Conservation (phyloP, 2,888 invertebrate genomes). For the Mechanitis messenoides region DNA sequence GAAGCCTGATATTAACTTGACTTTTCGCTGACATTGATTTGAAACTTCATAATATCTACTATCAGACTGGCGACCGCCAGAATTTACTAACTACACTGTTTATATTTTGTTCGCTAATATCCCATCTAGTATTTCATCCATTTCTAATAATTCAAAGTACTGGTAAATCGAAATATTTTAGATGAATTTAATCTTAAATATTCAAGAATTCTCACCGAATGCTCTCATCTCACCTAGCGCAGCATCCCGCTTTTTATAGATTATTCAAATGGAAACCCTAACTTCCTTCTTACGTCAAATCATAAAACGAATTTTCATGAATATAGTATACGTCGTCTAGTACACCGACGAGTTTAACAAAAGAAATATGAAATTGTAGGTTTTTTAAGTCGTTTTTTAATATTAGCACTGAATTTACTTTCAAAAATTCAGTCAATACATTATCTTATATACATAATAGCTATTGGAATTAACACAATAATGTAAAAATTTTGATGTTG, state of each 20-base stretch:
- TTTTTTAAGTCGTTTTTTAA: background rate
- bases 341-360: slow-evolving; percentile 25
- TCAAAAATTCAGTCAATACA: background rate
- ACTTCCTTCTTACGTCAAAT: slow-evolving; percentile 42
- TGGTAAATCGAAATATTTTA: background rate
- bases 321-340: slow-evolving; percentile 33
- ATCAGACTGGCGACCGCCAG: no score
- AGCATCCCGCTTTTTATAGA: slow-evolving; percentile 32
- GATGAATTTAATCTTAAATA: slow-evolving; percentile 1
- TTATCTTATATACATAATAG: background rate
- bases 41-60: no score
- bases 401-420: background rate
- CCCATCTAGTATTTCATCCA: no score
- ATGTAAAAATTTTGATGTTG: no score
- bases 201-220: background rate
- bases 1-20: no score
- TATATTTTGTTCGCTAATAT: no score
- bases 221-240: slow-evolving; percentile 1
- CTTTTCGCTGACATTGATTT: no score
- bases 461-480: background rate
- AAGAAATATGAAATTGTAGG: slow-evolving; percentile 18
- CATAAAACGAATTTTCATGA: slow-evolving; percentile 49
- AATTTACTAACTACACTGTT: no score
- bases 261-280: slow-evolving; percentile 51
- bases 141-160: background rate